Conservation (phyloP, 2,113 vertebrate species). For the Pedetes capensis region DNA sequence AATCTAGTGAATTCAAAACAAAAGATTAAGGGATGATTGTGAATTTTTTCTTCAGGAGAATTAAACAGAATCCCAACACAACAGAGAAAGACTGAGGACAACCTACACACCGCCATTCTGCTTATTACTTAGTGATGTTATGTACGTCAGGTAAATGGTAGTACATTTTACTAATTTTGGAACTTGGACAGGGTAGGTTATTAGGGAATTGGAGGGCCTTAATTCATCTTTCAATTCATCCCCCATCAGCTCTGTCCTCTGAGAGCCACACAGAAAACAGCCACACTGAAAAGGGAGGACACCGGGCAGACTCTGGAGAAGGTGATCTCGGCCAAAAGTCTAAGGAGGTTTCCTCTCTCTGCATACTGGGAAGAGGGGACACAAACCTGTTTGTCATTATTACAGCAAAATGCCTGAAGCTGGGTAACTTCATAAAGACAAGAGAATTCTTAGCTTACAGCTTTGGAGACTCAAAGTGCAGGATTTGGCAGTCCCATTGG, state of each 20-base stretch:
- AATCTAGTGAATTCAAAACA: not conserved
- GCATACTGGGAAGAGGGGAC: too few species aligned
- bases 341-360: not conserved
- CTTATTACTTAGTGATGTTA: not conserved
- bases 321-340: not conserved
- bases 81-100: too few species aligned
- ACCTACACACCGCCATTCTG: fast-evolving
- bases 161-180: not conserved
- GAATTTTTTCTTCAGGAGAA: not conserved
- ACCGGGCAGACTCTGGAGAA: not conserved
- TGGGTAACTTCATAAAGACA: not conserved
- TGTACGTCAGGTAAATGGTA: not conserved
- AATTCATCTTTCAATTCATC: not conserved
- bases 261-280: not conserved
- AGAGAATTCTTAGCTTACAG: not conserved
- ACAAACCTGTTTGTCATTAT: not conserved
- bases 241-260: not conserved
- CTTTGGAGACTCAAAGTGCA: not conserved
- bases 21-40: not conserved
- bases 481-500: fast-evolving
- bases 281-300: not conserved
- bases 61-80: not conserved
- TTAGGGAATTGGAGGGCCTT: not conserved
- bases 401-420: not conserved
- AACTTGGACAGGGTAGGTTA: not conserved